A percentile compares a stretch with the other conserved stretches of the same genome.
Conservation (phyloP, 2,888 invertebrate genomes). For the Tachina lurida region DNA sequence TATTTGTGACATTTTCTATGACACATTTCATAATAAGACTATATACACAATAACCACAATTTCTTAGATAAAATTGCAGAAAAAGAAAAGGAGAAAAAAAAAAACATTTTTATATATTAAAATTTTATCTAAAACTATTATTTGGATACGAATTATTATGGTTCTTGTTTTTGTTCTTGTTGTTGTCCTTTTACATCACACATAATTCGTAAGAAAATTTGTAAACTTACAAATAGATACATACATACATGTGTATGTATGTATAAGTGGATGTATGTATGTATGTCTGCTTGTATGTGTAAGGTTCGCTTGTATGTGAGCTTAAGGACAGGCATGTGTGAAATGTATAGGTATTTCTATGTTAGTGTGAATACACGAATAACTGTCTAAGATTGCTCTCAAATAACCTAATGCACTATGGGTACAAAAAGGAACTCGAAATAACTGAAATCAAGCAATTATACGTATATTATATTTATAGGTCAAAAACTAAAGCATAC, state of each 20-base stretch:
- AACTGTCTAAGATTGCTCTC: constrained; percentile 54
- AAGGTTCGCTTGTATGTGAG: background rate
- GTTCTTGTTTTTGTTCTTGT: background rate
- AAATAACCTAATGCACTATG: constrained; percentile 3
- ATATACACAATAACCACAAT: constrained; percentile 47
- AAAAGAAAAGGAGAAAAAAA: too few relatives aligned
- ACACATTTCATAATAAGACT: constrained; percentile 57
- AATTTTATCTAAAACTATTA: constrained; percentile 10
- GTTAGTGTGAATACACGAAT: constrained; percentile 14
- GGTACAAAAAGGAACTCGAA: too few relatives aligned
- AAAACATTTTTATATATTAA: background rate
- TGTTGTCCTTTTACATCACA: constrained; percentile 4
- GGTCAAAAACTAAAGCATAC: too few relatives aligned
- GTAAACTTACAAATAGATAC: background rate
- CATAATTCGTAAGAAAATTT: constrained; percentile 21
- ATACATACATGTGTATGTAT: background rate
- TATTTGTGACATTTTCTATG: constrained; percentile 60
- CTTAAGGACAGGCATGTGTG: background rate
- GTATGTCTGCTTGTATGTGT: background rate
- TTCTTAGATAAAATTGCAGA: background rate
- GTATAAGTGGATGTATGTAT: background rate
- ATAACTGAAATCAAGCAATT: too few relatives aligned
- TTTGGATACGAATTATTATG: constrained; percentile 21
- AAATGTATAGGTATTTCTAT: constrained; percentile 3
- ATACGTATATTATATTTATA: too few relatives aligned